Evolutionary conservation across 2,888 invertebrate genomes (phyloP), one percentile per base, ranked within the genome.

Genomic region (Silvanus unidentatus): DNA sequence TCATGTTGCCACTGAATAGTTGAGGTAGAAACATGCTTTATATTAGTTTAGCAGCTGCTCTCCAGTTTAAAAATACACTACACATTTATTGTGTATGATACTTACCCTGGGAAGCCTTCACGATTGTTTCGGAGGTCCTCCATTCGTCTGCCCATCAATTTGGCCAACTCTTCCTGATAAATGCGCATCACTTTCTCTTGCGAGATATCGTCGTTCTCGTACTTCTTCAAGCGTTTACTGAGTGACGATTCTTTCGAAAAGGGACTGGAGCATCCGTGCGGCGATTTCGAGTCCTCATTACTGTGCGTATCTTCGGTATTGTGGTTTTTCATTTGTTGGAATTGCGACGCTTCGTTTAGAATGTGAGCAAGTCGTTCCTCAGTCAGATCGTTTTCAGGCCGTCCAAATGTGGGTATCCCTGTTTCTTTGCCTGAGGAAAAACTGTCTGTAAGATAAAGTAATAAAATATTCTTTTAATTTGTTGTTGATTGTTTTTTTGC

Each of bases 121-220:
- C 88, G 77, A 29, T 81, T 85, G 53, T 81, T 84, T 44, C 88
- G 80, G 59, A 86, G 75, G 55, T 87, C 86, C 39, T 86, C 86
- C 43, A 82, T 79, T 53, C 86, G 73, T 60, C 86, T 75, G 39
- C 84, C 89, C 83, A 95, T 93, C 43, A 98, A 80, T 69, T 96
- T 96, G 46, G 91, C 88, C 51, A 96, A 75, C 69, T 97, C 95
- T 67, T 95, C 94, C 64, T 96, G 94, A 69, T 96, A 96, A 64
- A 96, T 91, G 64, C 93, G 81, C 34, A 89, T 86, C 62, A 96
- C 92, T 73, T 95, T 94, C 68, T 98, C 97, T 68, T 96, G 95
- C 30, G 96, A 89, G 73, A 96, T 89, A 75, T 95, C 95, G 71
- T 89, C 92, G 73, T 91, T 90, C 71, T 90, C 89, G 73, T 90